Evolutionary conservation across 2,888 invertebrate genomes (phyloP).

Genomic region (Amblyjoppa fuscipennis): DNA sequence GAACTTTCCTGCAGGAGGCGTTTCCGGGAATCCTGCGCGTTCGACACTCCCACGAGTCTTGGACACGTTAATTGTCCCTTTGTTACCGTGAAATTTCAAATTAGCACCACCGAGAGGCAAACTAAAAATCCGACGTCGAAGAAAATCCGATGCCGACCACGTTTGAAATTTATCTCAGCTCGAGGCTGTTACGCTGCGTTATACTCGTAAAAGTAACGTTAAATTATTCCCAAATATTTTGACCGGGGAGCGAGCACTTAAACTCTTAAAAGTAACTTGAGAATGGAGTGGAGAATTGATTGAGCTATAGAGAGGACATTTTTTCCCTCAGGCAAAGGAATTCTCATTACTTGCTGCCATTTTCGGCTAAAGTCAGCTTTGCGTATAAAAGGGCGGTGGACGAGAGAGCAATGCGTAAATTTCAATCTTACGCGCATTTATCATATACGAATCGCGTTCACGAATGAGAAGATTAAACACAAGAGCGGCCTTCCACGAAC

Average conservation of each 20-base stretch:
- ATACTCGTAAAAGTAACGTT: too few relatives aligned
- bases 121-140: neutral
- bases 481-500: conserved; percentile 35
- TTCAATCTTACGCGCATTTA: neutral
- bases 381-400: too few relatives aligned
- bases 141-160: conserved; percentile 27
- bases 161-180: conserved; percentile 9
- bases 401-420: too few relatives aligned
- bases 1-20: conserved; percentile 46
- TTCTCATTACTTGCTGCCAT: too few relatives aligned
- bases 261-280: too few relatives aligned
- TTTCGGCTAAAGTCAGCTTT: too few relatives aligned
- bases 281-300: too few relatives aligned
- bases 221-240: too few relatives aligned
- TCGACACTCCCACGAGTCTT: conserved; percentile 12
- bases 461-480: conserved; percentile 30
- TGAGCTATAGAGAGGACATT: too few relatives aligned
- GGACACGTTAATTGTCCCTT: conserved; percentile 58
- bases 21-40: conserved; percentile 26
- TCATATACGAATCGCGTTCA: conserved; percentile 42
- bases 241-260: too few relatives aligned
- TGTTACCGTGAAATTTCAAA: conserved; percentile 64
- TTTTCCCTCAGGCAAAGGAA: too few relatives aligned
- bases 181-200: too few relatives aligned
- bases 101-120: conserved; percentile 29